Conservation (phyloP, 2,113 vertebrate genomes). For the Eulemur rufifrons region DNA sequence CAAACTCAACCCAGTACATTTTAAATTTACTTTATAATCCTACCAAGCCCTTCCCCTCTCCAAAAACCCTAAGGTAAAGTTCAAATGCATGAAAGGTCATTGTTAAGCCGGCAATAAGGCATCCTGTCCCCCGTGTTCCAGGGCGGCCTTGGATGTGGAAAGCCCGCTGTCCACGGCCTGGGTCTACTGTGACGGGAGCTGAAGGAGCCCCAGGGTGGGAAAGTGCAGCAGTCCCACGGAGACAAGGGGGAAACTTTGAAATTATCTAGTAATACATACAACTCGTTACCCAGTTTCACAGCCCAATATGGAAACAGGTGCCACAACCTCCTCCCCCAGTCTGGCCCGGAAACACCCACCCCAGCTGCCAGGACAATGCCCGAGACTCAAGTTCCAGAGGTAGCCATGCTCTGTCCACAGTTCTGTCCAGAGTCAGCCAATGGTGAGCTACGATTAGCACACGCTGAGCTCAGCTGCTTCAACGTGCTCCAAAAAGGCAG, state of each 20-base stretch:
- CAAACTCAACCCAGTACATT: neutral
- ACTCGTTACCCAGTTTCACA: neutral
- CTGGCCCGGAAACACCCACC: neutral
- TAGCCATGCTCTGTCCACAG: neutral
- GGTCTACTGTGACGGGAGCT: too few relatives aligned
- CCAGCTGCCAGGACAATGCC: neutral
- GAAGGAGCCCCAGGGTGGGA: neutral
- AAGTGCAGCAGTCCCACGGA: neutral
- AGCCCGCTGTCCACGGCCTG: neutral
- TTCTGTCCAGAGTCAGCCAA: neutral
- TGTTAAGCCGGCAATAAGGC: neutral
- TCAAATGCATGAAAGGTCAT: neutral
- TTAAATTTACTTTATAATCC: slow-evolving; percentile 15
- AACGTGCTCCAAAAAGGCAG: rapidly evolving
- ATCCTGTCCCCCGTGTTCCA: neutral
- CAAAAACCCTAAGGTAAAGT: neutral
- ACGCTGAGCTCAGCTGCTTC: neutral
- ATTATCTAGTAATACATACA: neutral
- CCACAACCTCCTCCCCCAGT: neutral
- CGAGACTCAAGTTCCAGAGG: neutral
- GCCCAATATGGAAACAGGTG: neutral
- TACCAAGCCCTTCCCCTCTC: neutral
- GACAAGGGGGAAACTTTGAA: neutral
- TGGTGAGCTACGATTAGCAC: neutral
- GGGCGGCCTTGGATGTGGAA: too few relatives aligned